Evolutionary conservation across 2,113 vertebrate genomes (phyloP), one percentile per base, ranked within the genome.

Genomic region (Sciurus niger): DNA sequence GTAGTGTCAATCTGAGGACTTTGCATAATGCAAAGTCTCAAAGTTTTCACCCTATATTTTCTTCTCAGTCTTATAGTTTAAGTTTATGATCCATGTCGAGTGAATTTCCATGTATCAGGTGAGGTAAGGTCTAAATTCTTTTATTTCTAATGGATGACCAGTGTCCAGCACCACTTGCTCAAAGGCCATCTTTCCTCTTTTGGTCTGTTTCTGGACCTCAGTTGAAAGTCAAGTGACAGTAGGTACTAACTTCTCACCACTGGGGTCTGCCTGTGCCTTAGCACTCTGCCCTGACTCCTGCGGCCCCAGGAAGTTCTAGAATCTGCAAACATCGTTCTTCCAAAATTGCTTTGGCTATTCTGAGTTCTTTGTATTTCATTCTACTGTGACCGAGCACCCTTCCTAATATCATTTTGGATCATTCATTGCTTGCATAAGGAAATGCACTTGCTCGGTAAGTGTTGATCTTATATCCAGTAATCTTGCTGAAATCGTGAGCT

Each of bases 101-200:
- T n/a, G 17, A 10, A n/a, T n/a, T 65, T 72, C 40, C 55, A 37
- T 10, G 85, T 1, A 8, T 16, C 1, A 13, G 0, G 7, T 18
- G 11, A 34, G 30, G 46, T 4, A 80, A 65, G 65, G 8, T 37
- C 58, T 55, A 13, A 25, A 46, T 40, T 13, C 4, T 0, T 14
- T 67, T 6, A 37, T 18, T 17, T 34, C 13, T 37, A 5, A 0
- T 10, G 80, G 25, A 14, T 34, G 7, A 9, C 6, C 60, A 34
- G 2, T 0, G 14, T 22, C 28, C 16, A 37, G 67, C 2, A 1
- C 22, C 8, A 0, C 13, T 8, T 37, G 18, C 25, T 48, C 70
- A 30, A 77, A 53, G 43, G 16, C 17, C 17, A 6, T n/a, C 37
- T n/a, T 25, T n/a, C 32, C 55, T 8, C 63, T 2, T 2, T 1